phyloP scores from a whole-genome alignment of 2,888 invertebrate species.

The Beris morrisii region DNA sequence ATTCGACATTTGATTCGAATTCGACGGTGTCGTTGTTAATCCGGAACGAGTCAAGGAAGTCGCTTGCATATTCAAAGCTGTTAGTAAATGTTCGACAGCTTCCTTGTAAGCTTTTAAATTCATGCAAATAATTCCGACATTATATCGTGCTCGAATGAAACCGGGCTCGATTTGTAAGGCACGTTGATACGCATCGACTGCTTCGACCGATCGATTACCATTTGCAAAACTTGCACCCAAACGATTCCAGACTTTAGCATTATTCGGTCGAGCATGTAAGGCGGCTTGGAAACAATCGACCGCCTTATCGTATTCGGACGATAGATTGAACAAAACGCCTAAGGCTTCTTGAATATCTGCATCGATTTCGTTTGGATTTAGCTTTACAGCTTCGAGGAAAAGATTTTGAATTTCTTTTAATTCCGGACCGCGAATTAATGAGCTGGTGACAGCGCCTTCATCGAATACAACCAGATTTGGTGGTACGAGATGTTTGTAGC shows the following conservation, averaged over 20 bases:
- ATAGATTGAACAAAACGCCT: slow-evolving; percentile 93
- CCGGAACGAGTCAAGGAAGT: slow-evolving; percentile 58
- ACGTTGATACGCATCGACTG: slow-evolving; percentile 91
- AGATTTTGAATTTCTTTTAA: slow-evolving; percentile 69
- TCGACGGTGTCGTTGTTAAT: slow-evolving; percentile 57
- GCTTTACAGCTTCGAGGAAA: slow-evolving; percentile 77
- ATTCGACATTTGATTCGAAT: slow-evolving; percentile 73
- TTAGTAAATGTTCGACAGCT: slow-evolving; percentile 93
- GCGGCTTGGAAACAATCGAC: slow-evolving; percentile 95
- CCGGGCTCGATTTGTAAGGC: slow-evolving; percentile 92
- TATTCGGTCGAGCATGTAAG: slow-evolving; percentile 71
- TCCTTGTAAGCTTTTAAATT: slow-evolving; percentile 93
- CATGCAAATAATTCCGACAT: slow-evolving; percentile 97
- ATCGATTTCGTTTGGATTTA: slow-evolving; percentile 74
- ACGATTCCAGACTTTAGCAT: slow-evolving; percentile 95
- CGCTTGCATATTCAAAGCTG: slow-evolving; percentile 90
- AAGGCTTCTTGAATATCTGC: slow-evolving; percentile 91
- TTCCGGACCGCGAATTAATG: slow-evolving; percentile 56
- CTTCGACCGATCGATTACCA: slow-evolving; percentile 91
- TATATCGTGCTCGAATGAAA: slow-evolving; percentile 94
- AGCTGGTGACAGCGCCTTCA: slow-evolving; percentile 53
- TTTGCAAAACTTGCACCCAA: slow-evolving; percentile 97
- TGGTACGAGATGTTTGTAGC: slow-evolving; percentile 74
- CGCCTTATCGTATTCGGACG: slow-evolving; percentile 93
- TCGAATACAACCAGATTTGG: slow-evolving; percentile 56